These are phyloP conservation scores for Polietes domitor DNA, from an alignment of 2,888 invertebrate genomes.

Conservation along the genomic window DNA sequence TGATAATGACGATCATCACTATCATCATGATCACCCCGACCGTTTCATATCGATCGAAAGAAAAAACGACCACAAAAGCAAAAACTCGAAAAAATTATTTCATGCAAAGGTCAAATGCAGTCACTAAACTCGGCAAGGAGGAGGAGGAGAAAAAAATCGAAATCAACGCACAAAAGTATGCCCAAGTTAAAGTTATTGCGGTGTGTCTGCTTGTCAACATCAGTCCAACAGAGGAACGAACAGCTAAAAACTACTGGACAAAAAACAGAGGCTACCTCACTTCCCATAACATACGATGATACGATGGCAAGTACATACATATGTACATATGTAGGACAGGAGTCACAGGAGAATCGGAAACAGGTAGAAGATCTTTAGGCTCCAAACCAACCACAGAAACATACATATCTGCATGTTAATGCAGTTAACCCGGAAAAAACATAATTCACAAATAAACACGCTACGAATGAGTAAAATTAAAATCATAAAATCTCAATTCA, in stretches of 20 bases:
- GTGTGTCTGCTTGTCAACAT: not conserved
- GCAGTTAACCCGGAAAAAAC: too few species aligned
- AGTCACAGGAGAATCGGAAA: not conserved
- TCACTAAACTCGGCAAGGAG: constrained; percentile 56
- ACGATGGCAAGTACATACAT: not conserved
- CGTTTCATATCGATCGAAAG: constrained; percentile 56
- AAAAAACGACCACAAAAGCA: constrained; percentile 57
- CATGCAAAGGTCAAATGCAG: constrained; percentile 64
- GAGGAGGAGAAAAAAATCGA: not conserved
- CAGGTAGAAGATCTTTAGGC: constrained; percentile 17
- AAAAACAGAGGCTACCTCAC: constrained; percentile 38
- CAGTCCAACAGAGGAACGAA: not conserved
- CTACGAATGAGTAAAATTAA: too few species aligned
- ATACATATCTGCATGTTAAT: too few species aligned
- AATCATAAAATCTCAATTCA: too few species aligned
- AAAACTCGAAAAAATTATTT: constrained; percentile 8
- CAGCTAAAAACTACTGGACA: not conserved
- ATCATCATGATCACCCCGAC: constrained; percentile 29
- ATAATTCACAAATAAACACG: too few species aligned
- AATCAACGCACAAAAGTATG: not conserved
- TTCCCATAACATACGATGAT: not conserved
- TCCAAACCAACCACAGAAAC: not conserved
- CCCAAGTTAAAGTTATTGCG: not conserved
- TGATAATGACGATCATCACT: constrained; percentile 25
- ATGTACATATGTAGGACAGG: not conserved